Evolutionary conservation across 2,797 vertebrate species (phyloP).

Genomic region (Myotis myotis): DNA sequence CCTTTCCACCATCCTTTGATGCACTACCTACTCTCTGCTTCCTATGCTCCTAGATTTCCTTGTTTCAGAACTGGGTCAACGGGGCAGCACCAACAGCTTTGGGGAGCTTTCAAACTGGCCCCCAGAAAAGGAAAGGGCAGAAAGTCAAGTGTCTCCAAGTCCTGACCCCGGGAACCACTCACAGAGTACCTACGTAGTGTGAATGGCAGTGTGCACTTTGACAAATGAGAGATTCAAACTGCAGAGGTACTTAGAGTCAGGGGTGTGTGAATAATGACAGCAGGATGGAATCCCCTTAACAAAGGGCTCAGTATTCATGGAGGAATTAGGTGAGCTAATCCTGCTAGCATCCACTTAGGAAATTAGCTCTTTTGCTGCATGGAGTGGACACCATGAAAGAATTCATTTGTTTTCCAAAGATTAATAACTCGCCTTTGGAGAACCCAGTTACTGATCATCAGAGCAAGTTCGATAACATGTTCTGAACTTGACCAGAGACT

Average conservation of each 20-base stretch:
- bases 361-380: background rate
- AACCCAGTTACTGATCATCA: background rate
- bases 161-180: background rate
- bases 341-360: background rate
- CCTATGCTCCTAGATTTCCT: background rate
- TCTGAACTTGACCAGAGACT: background rate
- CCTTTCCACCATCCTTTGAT: background rate
- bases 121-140: background rate
- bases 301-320: background rate
- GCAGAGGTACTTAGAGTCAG: background rate
- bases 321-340: background rate
- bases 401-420: background rate
- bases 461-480: background rate
- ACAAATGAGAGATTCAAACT: background rate
- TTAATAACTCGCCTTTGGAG: background rate
- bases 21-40: too few relatives aligned
- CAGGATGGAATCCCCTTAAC: background rate
- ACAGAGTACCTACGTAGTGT: too few relatives aligned
- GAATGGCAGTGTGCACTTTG: background rate
- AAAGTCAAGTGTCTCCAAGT: rapidly evolving
- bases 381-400: background rate
- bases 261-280: background rate
- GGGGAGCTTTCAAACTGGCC: background rate
- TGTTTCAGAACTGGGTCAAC: background rate
- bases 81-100: background rate